Evolutionary conservation across 1,140 invertebrate genomes (phyloP).

Genomic region (Cheumatopsyche charites): DNA sequence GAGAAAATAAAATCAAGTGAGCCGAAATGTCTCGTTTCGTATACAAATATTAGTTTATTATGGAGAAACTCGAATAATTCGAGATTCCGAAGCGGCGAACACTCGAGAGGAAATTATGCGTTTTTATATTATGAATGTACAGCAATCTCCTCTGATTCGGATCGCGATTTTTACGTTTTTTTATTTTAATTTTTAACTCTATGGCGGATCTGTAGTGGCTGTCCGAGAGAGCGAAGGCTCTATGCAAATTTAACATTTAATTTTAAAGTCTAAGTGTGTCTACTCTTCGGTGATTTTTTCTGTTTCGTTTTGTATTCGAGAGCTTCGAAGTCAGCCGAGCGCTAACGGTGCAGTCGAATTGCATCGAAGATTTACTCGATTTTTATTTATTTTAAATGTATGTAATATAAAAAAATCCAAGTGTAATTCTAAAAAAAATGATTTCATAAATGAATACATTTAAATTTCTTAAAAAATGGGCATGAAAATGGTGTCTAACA

Average conservation of each 20-base stretch:
- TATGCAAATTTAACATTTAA: constrained; percentile 40
- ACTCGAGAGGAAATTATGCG: background rate
- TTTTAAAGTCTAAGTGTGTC: constrained; percentile 37
- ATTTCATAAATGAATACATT: too few relatives aligned
- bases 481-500: too few relatives aligned
- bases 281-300: constrained; percentile 2
- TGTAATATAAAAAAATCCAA: background rate
- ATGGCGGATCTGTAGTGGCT: constrained; percentile 14
- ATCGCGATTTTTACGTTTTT: constrained; percentile 1
- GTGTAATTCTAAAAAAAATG: background rate
- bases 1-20: too few relatives aligned
- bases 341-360: constrained; percentile 11
- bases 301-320: constrained; percentile 7
- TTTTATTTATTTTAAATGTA: background rate
- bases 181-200: constrained; percentile 7
- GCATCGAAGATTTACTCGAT: background rate
- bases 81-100: constrained; percentile 2
- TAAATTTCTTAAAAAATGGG: too few relatives aligned
- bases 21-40: too few relatives aligned
- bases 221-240: constrained; percentile 23
- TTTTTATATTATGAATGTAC: background rate
- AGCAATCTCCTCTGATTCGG: background rate
- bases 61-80: too few relatives aligned
- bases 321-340: constrained; percentile 26
- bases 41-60: too few relatives aligned